A percentile compares a stretch with the other conserved stretches of the same genome.
Conservation (phyloP, 2,888 invertebrate genomes). For the Polyploca ridens region DNA sequence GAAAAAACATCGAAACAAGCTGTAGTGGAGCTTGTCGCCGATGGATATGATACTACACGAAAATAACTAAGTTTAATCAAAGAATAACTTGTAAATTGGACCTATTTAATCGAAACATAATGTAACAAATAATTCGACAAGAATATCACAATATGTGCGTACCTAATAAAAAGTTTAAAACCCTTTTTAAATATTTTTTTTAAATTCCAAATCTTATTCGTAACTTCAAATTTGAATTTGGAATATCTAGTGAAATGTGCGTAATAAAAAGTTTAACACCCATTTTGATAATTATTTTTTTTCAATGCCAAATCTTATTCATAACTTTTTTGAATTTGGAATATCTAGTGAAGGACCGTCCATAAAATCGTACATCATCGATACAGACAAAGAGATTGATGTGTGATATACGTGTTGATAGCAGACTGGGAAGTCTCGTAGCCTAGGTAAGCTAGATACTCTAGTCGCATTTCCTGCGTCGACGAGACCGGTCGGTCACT, state of each 20-base stretch:
- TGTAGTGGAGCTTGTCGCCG: constrained; percentile 21
- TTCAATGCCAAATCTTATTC: not conserved
- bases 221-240: too few species aligned
- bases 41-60: constrained; percentile 26
- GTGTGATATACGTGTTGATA: not conserved
- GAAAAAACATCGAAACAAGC: constrained; percentile 35
- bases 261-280: too few species aligned
- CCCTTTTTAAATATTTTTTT: too few species aligned
- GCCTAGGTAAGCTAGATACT: not conserved
- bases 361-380: constrained; percentile 20
- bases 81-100: constrained; percentile 7
- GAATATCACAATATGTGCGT: too few species aligned
- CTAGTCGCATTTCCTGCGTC: not conserved
- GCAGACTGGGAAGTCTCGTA: not conserved
- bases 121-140: too few species aligned
- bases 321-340: not conserved
- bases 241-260: too few species aligned
- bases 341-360: not conserved
- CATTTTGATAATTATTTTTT: not conserved
- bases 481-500: constrained; percentile 4
- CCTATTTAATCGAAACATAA: not conserved
- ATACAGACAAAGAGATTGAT: constrained; percentile 2
- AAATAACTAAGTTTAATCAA: not conserved
- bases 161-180: too few species aligned
- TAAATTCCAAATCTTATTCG: too few species aligned